These are phyloP conservation scores for Bubo blakistoni DNA, from an alignment of 2,113 vertebrate species.

Conservation along the genomic window DNA sequence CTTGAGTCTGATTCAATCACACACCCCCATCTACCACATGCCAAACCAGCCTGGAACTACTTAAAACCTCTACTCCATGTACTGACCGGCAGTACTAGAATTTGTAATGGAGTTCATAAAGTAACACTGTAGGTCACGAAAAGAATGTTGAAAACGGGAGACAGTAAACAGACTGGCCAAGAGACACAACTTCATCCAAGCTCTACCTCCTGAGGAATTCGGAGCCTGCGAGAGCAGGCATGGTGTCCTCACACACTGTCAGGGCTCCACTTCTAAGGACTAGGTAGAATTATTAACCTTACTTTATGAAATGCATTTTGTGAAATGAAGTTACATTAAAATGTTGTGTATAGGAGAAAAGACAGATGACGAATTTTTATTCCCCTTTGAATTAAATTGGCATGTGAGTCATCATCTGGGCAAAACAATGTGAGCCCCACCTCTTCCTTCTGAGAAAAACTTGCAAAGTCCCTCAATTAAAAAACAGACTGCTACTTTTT, in stretches of 20 bases:
- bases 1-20: conserved; percentile 49
- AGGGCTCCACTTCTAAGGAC: neutral
- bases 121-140: conserved; percentile 48
- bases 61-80: conserved; percentile 45
- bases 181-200: conserved; percentile 36
- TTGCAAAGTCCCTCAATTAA: neutral
- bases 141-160: conserved; percentile 65
- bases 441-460: neutral
- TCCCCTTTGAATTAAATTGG: neutral
- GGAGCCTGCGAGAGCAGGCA: neutral
- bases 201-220: conserved; percentile 30
- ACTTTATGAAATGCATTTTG: neutral
- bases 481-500: neutral
- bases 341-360: neutral
- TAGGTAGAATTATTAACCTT: neutral
- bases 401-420: neutral
- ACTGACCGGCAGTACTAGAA: conserved; percentile 59
- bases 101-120: conserved; percentile 54
- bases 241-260: neutral
- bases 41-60: conserved; percentile 63
- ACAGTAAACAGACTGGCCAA: conserved; percentile 45
- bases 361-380: neutral
- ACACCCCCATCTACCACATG: conserved; percentile 4
- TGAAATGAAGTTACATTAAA: neutral
- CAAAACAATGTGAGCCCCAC: neutral